Evolutionary conservation across 2,797 vertebrate genomes (phyloP), one percentile per base, ranked within the genome.

Genomic region (Melopsittacus undulatus): DNA sequence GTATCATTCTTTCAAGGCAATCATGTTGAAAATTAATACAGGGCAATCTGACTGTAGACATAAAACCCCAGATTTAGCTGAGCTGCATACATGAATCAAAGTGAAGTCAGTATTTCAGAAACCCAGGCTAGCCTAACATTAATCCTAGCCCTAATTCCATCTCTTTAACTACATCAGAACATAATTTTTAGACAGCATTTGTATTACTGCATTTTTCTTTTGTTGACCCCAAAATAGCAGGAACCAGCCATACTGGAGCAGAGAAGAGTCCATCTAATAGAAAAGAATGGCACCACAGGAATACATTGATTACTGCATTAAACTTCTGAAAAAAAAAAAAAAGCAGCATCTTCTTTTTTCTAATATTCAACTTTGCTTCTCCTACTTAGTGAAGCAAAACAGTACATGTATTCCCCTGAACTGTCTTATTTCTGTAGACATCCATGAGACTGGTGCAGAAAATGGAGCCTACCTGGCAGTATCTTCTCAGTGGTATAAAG

Each of bases 401-500:
- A 87, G 70, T 92, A 45, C 17, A 29, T 62, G 29, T 89, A 91
- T 90, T 94, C 17, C 42, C 59, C 52, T 34, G 12, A 94, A 92
- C 45, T 87, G 52, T 81, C 68, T 90, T 83, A 80, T 66, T 84
- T 86, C 64, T 86, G 61, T 52, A 87, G 92, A 89, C 73, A 69
- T 64, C 84, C 0, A 0, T 80, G 94, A 94, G 81, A 66, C 61
- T 72, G 72, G 61, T 74, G 42, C 66, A 91, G 91, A 82, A 85
- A 96, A 96, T 59, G 69, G 27, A 91, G 87, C 84, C 78, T 87
- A 92, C 86, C 86, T 91, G 75, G 89, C 82, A 95, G 32, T 83
- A 86, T 54, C 88, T 90, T 93, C 84, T 92, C 43, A 69, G 89
- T 27, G 5, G 10, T 70, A 91, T 89, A 92, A 91, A 94, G 77